Evolutionary conservation across 2,888 invertebrate genomes (phyloP).

Genomic region (Entomobrya multifasciata): DNA sequence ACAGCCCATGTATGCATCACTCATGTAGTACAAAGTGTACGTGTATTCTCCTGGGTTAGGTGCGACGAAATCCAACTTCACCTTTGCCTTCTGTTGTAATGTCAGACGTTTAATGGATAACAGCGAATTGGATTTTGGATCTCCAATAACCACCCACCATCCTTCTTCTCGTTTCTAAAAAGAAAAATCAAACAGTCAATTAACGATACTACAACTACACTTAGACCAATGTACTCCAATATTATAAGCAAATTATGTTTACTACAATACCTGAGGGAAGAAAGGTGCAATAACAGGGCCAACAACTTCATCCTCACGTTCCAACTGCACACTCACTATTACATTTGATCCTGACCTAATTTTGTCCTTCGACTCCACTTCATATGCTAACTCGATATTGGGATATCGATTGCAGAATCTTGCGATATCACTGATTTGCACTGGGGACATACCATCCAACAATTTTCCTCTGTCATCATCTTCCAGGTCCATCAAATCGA

Average conservation of each 20-base stretch:
- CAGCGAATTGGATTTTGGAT: constrained; percentile 95
- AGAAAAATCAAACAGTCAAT: too few relatives aligned
- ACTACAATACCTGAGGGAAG: constrained; percentile 94
- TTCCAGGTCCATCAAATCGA: constrained; percentile 97
- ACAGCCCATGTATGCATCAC: constrained; percentile 98
- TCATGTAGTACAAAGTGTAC: constrained; percentile 99
- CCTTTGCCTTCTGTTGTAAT: constrained; percentile 94
- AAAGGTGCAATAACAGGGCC: constrained; percentile 99
- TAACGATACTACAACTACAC: not conserved
- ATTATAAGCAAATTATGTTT: not conserved
- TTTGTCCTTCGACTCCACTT: constrained; percentile 90
- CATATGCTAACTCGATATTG: constrained; percentile 97
- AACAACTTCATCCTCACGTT: constrained; percentile 97
- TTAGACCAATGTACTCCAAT: not conserved
- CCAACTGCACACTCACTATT: constrained; percentile 93
- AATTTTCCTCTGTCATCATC: constrained; percentile 91
- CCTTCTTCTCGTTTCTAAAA: constrained; percentile 84
- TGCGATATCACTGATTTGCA: constrained; percentile 98
- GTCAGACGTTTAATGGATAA: constrained; percentile 98
- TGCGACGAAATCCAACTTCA: constrained; percentile 94
- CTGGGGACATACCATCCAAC: constrained; percentile 88
- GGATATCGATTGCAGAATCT: constrained; percentile 99
- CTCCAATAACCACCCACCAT: constrained; percentile 99
- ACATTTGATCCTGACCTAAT: constrained; percentile 92
- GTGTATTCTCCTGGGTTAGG: constrained; percentile 92